phyloP scores from a whole-genome alignment of 53 echinoderm and acorn worm genomes.

The Pentamera pediparva region DNA sequence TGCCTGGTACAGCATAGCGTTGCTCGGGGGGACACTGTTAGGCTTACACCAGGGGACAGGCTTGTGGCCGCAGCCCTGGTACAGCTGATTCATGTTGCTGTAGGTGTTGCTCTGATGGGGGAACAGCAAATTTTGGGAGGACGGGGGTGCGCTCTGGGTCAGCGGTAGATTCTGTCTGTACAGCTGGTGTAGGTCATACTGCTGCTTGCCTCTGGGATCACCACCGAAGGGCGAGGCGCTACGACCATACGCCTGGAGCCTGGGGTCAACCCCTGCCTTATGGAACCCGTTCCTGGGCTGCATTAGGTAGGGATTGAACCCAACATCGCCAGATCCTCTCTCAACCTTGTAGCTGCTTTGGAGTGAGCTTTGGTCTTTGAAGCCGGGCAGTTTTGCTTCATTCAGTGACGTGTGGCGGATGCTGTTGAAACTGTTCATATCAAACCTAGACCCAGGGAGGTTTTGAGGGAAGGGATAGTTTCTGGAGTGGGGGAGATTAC shows the following conservation, averaged over 20 bases:
- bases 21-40: neutral
- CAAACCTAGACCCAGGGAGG: no score
- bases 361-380: neutral
- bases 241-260: neutral
- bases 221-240: neutral
- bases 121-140: no score
- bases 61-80: neutral
- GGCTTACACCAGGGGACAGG: neutral
- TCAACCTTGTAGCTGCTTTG: neutral
- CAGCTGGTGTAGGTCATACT: neutral
- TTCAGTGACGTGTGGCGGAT: neutral
- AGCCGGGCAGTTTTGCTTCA: neutral
- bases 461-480: no score
- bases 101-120: neutral
- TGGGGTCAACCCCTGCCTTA: neutral
- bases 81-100: neutral
- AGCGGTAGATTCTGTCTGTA: neutral
- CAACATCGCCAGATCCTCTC: conserved; percentile 15
- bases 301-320: neutral
- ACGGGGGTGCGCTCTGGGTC: neutral
- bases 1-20: conserved; percentile 20
- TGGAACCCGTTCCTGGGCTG: neutral
- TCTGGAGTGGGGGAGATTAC: no score
- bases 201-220: neutral
- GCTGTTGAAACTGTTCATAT: no score